Percentiles rank a stretch among this genome's conserved stretches.
Evolutionary conservation across 2,113 vertebrate species (phyloP).

Genomic region (Myocastor coypus): DNA sequence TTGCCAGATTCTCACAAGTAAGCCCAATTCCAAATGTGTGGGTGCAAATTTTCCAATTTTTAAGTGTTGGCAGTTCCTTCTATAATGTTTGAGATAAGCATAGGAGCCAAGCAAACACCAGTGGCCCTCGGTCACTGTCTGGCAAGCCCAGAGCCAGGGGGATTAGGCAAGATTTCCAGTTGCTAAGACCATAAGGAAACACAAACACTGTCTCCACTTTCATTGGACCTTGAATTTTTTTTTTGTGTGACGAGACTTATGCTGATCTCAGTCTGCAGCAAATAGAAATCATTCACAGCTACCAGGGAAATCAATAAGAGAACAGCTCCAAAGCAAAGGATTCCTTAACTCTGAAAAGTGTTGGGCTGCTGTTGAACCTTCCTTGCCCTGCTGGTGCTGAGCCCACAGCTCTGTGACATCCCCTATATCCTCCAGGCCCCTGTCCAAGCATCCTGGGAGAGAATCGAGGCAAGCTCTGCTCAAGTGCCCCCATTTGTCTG

Average conservation of each 20-base stretch:
- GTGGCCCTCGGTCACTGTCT: rapidly evolving
- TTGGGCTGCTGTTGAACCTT: no score
- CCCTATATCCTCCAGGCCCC: background rate
- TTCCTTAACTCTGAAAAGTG: background rate
- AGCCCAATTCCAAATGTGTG: background rate
- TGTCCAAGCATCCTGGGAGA: background rate
- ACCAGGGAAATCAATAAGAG: background rate
- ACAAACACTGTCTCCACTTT: background rate
- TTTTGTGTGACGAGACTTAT: background rate
- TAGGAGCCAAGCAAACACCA: no score
- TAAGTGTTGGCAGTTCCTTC: background rate
- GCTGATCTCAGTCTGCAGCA: background rate
- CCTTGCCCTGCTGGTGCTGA: background rate
- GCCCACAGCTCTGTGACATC: background rate
- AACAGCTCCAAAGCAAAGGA: background rate
- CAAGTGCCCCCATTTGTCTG: rapidly evolving
- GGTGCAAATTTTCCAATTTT: background rate
- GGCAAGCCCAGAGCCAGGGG: background rate
- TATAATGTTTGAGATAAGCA: background rate
- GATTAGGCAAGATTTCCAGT: background rate
- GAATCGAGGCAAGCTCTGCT: background rate
- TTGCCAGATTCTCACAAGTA: background rate
- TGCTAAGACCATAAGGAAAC: background rate
- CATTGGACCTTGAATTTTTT: background rate
- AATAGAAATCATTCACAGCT: no score